Evolutionary conservation across 1,140 invertebrate species (phyloP).

Genomic region (Myzus persicae): DNA sequence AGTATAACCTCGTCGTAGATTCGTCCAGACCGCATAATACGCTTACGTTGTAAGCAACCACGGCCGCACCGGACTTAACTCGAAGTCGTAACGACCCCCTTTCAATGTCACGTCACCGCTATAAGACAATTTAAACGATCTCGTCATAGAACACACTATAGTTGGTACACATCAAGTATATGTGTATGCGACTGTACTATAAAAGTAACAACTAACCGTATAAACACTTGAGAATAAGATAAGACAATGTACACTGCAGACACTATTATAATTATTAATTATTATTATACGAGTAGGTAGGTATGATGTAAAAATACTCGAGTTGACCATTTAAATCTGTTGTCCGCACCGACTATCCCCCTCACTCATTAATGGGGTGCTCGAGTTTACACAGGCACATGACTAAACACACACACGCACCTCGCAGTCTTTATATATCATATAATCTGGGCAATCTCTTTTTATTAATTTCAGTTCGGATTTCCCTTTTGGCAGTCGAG

Average conservation of each 20-base stretch:
- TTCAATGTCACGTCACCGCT: background rate
- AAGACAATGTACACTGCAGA: background rate
- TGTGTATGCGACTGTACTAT: background rate
- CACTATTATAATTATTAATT: background rate
- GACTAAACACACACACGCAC: too few species aligned
- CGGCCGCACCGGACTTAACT: background rate
- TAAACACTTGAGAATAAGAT: background rate
- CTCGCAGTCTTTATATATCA: background rate
- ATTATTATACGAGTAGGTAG: background rate
- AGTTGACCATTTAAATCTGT: background rate
- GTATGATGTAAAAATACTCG: background rate
- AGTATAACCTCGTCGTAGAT: too few species aligned
- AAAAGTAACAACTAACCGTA: background rate
- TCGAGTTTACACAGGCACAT: background rate
- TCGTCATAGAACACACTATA: background rate
- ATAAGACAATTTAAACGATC: background rate
- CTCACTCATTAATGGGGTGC: background rate
- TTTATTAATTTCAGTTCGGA: background rate
- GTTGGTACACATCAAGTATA: too few species aligned
- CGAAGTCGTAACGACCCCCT: background rate
- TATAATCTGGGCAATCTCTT: background rate
- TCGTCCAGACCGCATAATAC: background rate
- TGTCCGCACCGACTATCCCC: background rate
- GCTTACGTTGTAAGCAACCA: background rate
- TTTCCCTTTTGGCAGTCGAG: background rate